Evolutionary conservation across 2,113 vertebrate species (phyloP).

Genomic region (Gambusia affinis): DNA sequence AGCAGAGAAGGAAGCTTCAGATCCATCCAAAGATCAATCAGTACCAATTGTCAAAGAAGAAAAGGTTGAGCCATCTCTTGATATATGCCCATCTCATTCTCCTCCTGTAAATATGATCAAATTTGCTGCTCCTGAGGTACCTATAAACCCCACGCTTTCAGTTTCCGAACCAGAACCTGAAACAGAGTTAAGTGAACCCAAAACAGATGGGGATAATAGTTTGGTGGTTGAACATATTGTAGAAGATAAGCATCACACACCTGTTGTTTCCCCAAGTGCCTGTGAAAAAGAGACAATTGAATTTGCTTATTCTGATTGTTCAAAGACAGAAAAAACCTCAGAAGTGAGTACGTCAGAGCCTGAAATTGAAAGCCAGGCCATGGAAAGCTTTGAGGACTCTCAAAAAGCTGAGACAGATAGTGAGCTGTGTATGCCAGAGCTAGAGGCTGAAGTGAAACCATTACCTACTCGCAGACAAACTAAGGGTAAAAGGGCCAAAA

Average conservation of each 20-base stretch:
- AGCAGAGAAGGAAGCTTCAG: constrained; percentile 67
- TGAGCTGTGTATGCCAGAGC: constrained; percentile 74
- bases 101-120: constrained; percentile 67
- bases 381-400: constrained; percentile 50
- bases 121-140: constrained; percentile 49
- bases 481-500: constrained; percentile 91
- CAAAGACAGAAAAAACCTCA: constrained; percentile 73
- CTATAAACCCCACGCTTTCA: constrained; percentile 9
- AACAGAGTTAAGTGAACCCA: constrained; percentile 59
- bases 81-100: constrained; percentile 48
- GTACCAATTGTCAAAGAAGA: constrained; percentile 73
- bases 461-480: constrained; percentile 86
- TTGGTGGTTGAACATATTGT: constrained; percentile 70
- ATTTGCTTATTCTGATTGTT: constrained; percentile 53
- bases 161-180: constrained; percentile 59
- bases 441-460: constrained; percentile 82
- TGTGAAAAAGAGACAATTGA: constrained; percentile 75
- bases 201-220: constrained; percentile 63
- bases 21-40: constrained; percentile 61
- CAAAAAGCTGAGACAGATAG: constrained; percentile 75
- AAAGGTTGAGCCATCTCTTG: constrained; percentile 47
- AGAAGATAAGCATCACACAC: constrained; percentile 86
- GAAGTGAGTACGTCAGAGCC: constrained; percentile 77
- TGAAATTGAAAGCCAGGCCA: constrained; percentile 64
- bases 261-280: constrained; percentile 76